These are phyloP conservation scores for Fragum fragum DNA, from an alignment of 2,888 invertebrate species.

Conservation along the genomic window DNA sequence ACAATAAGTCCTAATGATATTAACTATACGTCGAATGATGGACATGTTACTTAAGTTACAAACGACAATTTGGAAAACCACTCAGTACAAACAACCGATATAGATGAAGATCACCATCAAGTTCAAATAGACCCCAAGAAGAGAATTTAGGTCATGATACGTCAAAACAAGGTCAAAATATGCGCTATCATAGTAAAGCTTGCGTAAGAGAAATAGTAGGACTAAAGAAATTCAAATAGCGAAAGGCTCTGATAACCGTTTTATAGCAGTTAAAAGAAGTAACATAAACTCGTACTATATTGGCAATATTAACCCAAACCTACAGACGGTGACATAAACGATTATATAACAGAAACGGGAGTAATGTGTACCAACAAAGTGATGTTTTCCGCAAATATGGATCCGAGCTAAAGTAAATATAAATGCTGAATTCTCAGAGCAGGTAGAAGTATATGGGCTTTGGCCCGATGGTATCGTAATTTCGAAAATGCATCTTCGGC, in stretches of 20 bases:
- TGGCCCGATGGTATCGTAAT: slow-evolving; percentile 2
- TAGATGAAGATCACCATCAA: neutral
- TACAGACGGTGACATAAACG: neutral
- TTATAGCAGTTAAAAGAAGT: neutral
- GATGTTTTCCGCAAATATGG: slow-evolving; percentile 8
- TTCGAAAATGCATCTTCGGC: neutral
- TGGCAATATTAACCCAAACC: slow-evolving; percentile 9
- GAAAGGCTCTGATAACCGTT: neutral
- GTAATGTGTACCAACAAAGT: neutral
- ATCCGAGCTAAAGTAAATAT: slow-evolving; percentile 4
- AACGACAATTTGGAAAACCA: neutral
- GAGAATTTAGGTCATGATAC: neutral
- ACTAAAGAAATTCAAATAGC: neutral
- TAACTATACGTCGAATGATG: neutral
- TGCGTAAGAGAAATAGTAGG: neutral
- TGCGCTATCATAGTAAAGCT: neutral
- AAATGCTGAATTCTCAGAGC: neutral
- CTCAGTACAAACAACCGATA: neutral
- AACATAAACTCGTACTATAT: slow-evolving; percentile 20
- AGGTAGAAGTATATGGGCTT: neutral
- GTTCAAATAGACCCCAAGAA: neutral
- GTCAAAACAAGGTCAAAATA: neutral
- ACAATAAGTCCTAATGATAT: neutral
- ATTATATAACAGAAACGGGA: slow-evolving; percentile 1
- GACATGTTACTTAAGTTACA: neutral